Evolutionary conservation across 2,113 vertebrate genomes (phyloP).

Genomic region (Bucco capensis): DNA sequence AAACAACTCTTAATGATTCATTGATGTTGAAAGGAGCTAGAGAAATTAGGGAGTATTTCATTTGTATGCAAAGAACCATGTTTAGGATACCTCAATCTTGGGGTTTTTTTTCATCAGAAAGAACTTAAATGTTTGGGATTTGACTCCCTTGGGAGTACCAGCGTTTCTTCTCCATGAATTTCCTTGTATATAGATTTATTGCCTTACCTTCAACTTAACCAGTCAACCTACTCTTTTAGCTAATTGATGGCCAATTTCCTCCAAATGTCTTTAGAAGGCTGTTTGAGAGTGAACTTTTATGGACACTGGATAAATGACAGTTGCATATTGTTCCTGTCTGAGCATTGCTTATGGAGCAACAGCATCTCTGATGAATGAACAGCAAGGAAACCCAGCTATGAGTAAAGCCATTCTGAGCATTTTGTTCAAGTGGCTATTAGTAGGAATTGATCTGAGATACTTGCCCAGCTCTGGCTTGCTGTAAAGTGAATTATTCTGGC

Average conservation of each 20-base stretch:
- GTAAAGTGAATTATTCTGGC: not conserved
- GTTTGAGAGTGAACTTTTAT: not conserved
- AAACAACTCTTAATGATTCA: conserved; percentile 13
- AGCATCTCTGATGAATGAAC: not conserved
- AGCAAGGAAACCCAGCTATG: not conserved
- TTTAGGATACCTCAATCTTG: not conserved
- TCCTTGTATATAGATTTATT: not conserved
- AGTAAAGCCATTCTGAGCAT: conserved; percentile 8
- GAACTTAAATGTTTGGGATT: not conserved
- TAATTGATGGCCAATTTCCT: not conserved
- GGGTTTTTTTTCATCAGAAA: not conserved
- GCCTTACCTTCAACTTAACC: not conserved
- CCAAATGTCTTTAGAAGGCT: not conserved
- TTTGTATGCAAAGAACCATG: not conserved
- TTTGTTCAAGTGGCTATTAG: conserved; percentile 2
- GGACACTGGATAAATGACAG: not conserved
- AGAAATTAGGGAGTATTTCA: not conserved
- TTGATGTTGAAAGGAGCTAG: not conserved
- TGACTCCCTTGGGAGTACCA: accelerated
- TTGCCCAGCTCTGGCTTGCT: not conserved
- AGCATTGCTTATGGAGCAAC: not conserved
- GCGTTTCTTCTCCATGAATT: not conserved
- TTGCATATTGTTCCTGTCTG: not conserved
- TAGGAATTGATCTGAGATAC: conserved; percentile 30
- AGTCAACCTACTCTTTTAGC: not conserved